phyloP scores from a whole-genome alignment of 1,140 invertebrate genomes.

The Colletes gigas region DNA sequence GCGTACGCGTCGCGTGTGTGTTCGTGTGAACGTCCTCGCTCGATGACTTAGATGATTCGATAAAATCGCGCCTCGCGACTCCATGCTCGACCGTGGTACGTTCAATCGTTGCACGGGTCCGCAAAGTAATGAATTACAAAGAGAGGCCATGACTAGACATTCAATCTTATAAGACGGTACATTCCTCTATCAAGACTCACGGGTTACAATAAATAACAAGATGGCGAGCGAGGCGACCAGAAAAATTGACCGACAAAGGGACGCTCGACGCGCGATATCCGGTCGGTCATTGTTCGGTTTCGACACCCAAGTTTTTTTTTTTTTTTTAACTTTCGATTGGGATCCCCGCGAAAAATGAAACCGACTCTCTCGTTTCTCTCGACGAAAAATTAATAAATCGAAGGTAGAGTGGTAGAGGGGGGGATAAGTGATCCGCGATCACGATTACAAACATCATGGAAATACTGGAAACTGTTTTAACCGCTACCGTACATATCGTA shows the following conservation, averaged over 20 bases:
- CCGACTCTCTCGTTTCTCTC: too few species aligned
- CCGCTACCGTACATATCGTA: constrained; percentile 32
- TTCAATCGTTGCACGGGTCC: constrained; percentile 64
- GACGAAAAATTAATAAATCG: too few species aligned
- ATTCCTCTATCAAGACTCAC: constrained; percentile 56
- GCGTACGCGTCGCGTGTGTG: neutral
- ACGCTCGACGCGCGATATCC: constrained; percentile 63
- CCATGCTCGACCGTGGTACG: neutral
- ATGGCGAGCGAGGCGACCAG: constrained; percentile 75
- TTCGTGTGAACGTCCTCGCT: constrained; percentile 13
- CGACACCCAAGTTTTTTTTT: too few species aligned
- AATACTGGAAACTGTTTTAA: constrained; percentile 66
- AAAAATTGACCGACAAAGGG: constrained; percentile 76
- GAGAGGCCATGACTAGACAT: constrained; percentile 82
- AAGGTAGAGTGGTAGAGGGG: neutral
- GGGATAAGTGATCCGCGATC: constrained; percentile 59
- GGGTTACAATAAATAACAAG: constrained; percentile 79
- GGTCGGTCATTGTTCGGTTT: too few species aligned
- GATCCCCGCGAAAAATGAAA: too few species aligned
- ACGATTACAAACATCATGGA: constrained; percentile 59
- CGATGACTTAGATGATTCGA: constrained; percentile 29
- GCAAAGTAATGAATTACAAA: constrained; percentile 72
- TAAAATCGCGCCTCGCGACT: neutral
- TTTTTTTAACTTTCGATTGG: too few species aligned
- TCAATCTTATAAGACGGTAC: constrained; percentile 73